Percentiles rank a stretch among this genome's conserved stretches.
Evolutionary conservation across 2,797 vertebrate species (phyloP).

Genomic region (Coregonus ussuriensis): DNA sequence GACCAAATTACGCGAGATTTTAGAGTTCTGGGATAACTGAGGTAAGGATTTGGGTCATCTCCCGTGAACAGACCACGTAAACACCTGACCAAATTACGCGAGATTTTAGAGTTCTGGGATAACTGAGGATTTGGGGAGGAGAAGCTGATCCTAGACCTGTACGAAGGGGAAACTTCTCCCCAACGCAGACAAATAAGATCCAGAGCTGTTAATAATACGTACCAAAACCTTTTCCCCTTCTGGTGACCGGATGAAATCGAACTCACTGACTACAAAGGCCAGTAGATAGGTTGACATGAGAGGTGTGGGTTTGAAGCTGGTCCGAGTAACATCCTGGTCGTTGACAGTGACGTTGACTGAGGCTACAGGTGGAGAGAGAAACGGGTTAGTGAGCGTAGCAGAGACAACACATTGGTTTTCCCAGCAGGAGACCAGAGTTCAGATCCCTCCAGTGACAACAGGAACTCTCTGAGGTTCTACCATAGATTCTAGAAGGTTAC

Average conservation of each 20-base stretch:
- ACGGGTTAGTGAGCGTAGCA: background rate
- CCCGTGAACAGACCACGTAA: too few species aligned
- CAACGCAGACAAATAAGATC: background rate
- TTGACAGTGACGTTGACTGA: background rate
- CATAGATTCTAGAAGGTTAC: too few species aligned
- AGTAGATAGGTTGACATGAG: constrained; percentile 92
- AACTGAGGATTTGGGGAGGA: background rate
- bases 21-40: too few species aligned
- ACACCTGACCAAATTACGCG: too few species aligned
- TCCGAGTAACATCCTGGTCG: constrained; percentile 10
- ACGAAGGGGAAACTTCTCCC: background rate
- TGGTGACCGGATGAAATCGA: rapidly evolving
- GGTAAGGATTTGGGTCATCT: too few species aligned
- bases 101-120: too few species aligned
- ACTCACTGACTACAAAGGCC: constrained; percentile 88
- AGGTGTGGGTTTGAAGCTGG: constrained; percentile 76
- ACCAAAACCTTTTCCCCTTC: constrained; percentile 49
- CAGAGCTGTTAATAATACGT: constrained; percentile 18
- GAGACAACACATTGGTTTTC: background rate
- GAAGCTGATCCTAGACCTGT: background rate
- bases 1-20: too few species aligned
- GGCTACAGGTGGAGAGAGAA: constrained; percentile 25
- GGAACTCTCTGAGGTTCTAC: too few species aligned
- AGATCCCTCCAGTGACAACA: background rate
- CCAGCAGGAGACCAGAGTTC: background rate